Evolutionary conservation across 2,113 vertebrate genomes (phyloP).

Genomic region (Gallinago undulata): DNA sequence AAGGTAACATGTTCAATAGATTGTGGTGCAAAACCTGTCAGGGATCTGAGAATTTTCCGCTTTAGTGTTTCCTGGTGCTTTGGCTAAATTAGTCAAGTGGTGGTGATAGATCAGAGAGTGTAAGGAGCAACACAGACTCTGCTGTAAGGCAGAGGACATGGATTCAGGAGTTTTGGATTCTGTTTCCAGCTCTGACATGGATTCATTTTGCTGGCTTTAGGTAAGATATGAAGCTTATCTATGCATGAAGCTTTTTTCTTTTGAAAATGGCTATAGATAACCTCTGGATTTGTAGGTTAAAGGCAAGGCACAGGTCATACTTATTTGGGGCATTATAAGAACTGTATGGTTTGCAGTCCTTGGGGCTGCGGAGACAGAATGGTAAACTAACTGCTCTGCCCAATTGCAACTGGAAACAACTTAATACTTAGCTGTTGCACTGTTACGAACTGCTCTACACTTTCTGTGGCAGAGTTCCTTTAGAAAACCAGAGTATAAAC

Average conservation of each 20-base stretch:
- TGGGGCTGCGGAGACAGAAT: not conserved
- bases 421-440: not conserved
- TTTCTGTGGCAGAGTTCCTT: not conserved
- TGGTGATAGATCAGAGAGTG: not conserved
- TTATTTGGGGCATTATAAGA: not conserved
- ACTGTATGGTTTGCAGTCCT: not conserved
- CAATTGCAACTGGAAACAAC: not conserved
- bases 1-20: not conserved
- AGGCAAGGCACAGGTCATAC: not conserved
- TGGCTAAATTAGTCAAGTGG: not conserved
- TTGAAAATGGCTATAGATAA: not conserved
- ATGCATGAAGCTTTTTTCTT: not conserved
- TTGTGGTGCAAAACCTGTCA: not conserved
- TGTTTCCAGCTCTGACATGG: not conserved
- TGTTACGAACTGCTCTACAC: accelerated
- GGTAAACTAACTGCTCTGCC: not conserved
- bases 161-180: not conserved
- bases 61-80: not conserved
- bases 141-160: not conserved
- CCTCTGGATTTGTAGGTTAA: not conserved
- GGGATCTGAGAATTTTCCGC: not conserved
- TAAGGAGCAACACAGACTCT: not conserved
- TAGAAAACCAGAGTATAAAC: not conserved
- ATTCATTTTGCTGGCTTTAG: not conserved
- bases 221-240: not conserved